phyloP scores from a whole-genome alignment of 2,888 invertebrate genomes.

The Drosophila setosimentum region DNA sequence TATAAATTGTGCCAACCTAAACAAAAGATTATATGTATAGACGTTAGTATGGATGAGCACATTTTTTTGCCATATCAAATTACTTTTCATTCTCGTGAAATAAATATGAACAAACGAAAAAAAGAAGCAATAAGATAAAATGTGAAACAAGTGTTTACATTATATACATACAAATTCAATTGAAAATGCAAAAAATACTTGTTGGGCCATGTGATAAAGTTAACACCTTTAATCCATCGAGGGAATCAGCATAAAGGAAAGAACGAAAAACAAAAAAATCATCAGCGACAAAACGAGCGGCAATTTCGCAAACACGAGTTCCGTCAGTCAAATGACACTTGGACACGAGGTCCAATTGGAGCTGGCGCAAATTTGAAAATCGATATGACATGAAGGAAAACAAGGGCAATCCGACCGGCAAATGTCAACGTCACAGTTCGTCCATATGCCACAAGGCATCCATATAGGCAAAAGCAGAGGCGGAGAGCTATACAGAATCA shows the following conservation, averaged over 20 bases:
- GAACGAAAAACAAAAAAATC: slow-evolving; percentile 22
- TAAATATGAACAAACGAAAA: slow-evolving; percentile 14
- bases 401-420: slow-evolving; percentile 55
- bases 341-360: slow-evolving; percentile 68
- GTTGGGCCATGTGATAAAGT: slow-evolving; percentile 66
- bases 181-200: slow-evolving; percentile 38
- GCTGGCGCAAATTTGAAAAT: slow-evolving; percentile 68
- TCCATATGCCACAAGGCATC: slow-evolving; percentile 56
- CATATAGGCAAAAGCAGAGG: slow-evolving; percentile 27
- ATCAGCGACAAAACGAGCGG: slow-evolving; percentile 16
- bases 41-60: slow-evolving; percentile 1
- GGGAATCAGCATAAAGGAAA: slow-evolving; percentile 52
- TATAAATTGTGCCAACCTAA: slow-evolving; percentile 44
- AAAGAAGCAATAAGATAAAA: slow-evolving; percentile 13
- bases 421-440: slow-evolving; percentile 48
- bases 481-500: slow-evolving; percentile 15
- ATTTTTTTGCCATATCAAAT: slow-evolving; percentile 62
- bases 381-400: slow-evolving; percentile 76
- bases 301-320: slow-evolving; percentile 72
- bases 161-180: slow-evolving; percentile 45
- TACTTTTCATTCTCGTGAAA: slow-evolving; percentile 61
- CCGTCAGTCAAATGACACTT: slow-evolving; percentile 74
- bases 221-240: slow-evolving; percentile 77
- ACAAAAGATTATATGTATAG: slow-evolving; percentile 21
- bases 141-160: slow-evolving; percentile 70